Evolutionary conservation across 2,113 vertebrate species (phyloP), one percentile per base, ranked within the genome.

Genomic region (Toxotes jaculatrix): DNA sequence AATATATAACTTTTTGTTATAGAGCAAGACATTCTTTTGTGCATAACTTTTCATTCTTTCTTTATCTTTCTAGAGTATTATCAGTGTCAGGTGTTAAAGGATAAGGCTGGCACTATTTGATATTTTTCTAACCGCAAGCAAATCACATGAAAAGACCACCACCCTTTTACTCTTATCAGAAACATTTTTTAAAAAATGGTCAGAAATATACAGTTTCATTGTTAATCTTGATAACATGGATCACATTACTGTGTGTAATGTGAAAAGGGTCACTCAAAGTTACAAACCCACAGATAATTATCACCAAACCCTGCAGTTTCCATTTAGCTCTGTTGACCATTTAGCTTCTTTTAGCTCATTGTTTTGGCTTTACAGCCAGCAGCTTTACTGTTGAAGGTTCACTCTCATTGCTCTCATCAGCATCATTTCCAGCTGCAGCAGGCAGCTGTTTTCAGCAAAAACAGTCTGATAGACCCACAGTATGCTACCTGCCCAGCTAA

Each of bases 1-100:
- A 51, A 64, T 59, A 64, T 63, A 47, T n/a, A 77, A 53, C 64
- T 66, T 68, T 27, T 34, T 40, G 47, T 55, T 51, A 57, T 21
- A n/a, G 13, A 65, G 27, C 7, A 42, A 27, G 36, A 38, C 31
- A 43, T 43, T 21, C 1, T n/a, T 79, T 36, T 40, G n/a, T 36
- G 16, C 34, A 49, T 19, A 42, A 23, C 23, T 27, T 40, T 14
- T 71, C 34, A 45, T 65, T 71, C 36, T 34, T 17, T 74, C 64
- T 53, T 23, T 36, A 4, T 16, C 55, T 45, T 13, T 56, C 19
- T 6, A 21, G 5, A 32, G 59, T 42, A 1, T 59, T 71, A 56
- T 45, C 0, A 34, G 6, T 45, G n/a, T 53, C 34, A 64, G 55
- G 34, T 65, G 60, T 45, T 55, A 60, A 19, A 63, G 10, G 5